A percentile compares a stretch with the other conserved stretches of the same genome.
These are phyloP conservation scores for Moxostoma hubbsi DNA, from an alignment of 2,797 vertebrate genomes.

Conservation along the genomic window DNA sequence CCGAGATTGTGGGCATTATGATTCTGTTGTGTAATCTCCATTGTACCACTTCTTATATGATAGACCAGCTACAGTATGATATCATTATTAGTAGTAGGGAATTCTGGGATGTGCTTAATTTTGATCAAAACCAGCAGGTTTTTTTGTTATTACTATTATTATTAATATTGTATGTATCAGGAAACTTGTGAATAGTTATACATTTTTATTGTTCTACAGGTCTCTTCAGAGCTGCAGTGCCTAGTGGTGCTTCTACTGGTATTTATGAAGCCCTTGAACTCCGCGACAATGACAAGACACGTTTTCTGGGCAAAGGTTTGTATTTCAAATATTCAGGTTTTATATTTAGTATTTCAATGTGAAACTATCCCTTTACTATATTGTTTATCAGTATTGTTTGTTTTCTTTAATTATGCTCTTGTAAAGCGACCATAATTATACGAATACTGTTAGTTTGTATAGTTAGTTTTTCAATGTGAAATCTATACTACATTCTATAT, in stretches of 20 bases:
- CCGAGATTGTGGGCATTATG: background rate
- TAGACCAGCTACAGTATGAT: background rate
- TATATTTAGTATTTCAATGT: background rate
- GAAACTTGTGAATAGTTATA: background rate
- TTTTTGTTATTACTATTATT: no score
- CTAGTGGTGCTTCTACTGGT: slow-evolving; percentile 96
- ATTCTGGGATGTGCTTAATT: slow-evolving; percentile 7
- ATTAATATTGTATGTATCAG: background rate
- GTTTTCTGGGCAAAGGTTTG: slow-evolving; percentile 95
- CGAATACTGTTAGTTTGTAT: no score
- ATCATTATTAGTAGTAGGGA: background rate
- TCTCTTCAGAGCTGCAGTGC: slow-evolving; percentile 97
- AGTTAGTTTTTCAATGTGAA: no score
- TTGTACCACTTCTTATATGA: slow-evolving; percentile 22
- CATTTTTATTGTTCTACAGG: slow-evolving; percentile 70
- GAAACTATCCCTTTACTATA: no score
- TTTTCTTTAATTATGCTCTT: no score
- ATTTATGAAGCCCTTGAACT: slow-evolving; percentile 98
- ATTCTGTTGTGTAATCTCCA: slow-evolving; percentile 3
- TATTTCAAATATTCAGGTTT: slow-evolving; percentile 3
- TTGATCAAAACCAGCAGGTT: background rate
- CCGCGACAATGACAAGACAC: slow-evolving; percentile 97
- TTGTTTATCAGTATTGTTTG: no score
- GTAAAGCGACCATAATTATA: no score
- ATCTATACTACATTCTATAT: no score